Percentiles rank a stretch among this genome's conserved stretches.
These are phyloP conservation scores for Brachionus manjavacas DNA, from an alignment of 1,140 invertebrate genomes.

Conservation along the genomic window DNA sequence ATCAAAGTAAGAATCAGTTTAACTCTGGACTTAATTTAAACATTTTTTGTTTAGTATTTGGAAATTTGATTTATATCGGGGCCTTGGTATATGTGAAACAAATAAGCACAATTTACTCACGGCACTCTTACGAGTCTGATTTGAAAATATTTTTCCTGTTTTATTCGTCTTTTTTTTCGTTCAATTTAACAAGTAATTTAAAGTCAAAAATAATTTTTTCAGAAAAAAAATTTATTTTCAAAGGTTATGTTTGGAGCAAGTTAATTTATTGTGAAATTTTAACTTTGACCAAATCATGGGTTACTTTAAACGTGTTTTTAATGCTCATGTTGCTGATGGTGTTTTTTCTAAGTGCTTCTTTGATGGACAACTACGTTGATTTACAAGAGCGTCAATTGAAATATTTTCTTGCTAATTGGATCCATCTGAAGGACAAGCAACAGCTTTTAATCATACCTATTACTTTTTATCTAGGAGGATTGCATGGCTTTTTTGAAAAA, in stretches of 20 bases:
- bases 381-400: neutral
- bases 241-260: neutral
- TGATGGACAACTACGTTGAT: neutral
- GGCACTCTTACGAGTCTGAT: neutral
- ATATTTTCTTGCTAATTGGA: neutral
- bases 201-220: neutral
- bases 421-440: neutral
- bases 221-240: neutral
- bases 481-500: neutral
- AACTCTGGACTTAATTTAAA: neutral
- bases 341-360: neutral
- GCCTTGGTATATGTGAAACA: neutral
- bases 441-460: neutral
- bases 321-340: neutral
- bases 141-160: neutral
- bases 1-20: neutral
- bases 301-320: neutral
- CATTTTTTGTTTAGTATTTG: neutral
- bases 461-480: neutral
- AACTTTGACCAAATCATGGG: neutral
- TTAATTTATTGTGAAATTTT: neutral
- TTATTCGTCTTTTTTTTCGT: neutral
- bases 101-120: slow-evolving; percentile 6
- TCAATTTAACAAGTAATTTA: neutral
- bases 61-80: neutral